Conservation (phyloP, 2,797 vertebrate genomes). For the Gadopsis bispinosus region DNA sequence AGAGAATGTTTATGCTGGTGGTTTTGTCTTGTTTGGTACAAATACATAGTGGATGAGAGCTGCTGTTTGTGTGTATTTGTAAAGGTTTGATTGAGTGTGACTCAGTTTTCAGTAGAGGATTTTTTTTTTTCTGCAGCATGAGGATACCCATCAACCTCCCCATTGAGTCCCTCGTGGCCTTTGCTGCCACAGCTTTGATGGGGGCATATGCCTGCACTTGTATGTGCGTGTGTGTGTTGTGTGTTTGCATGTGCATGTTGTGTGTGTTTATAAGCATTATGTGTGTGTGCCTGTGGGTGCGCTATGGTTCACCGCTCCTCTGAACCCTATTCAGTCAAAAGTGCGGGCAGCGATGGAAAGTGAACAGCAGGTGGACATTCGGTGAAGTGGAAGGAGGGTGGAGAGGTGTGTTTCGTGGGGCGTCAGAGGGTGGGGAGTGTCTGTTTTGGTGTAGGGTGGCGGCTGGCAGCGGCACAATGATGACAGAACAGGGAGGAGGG, state of each 20-base stretch:
- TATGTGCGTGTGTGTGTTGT: constrained; percentile 8
- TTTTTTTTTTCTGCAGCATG: constrained; percentile 22
- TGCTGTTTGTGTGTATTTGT: constrained; percentile 10
- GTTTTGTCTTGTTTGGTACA: constrained; percentile 20
- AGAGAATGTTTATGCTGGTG: constrained; percentile 22
- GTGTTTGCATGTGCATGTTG: constrained; percentile 35
- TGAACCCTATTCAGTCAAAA: constrained; percentile 62
- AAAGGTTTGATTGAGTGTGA: constrained; percentile 40
- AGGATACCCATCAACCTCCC: constrained; percentile 61
- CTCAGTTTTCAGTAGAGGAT: constrained; percentile 24
- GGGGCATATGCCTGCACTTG: constrained; percentile 36
- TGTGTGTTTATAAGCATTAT: constrained; percentile 30
- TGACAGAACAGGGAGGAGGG: constrained; percentile 39
- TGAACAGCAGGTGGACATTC: constrained; percentile 49
- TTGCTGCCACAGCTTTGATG: constrained; percentile 62
- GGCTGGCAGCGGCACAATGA: constrained; percentile 30
- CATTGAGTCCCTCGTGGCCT: constrained; percentile 52
- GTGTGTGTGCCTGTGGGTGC: constrained; percentile 11
- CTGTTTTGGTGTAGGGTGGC: constrained; percentile 35
- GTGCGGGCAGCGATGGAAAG: constrained; percentile 42
- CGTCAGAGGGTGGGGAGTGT: constrained; percentile 35
- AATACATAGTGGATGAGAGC: constrained; percentile 1
- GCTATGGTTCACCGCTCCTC: constrained; percentile 53
- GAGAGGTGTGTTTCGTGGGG: constrained; percentile 35
- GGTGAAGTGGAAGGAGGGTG: constrained; percentile 13